Evolutionary conservation across 2,797 vertebrate species (phyloP), one percentile per base, ranked within the genome.

Genomic region (Psittacula derbiana): DNA sequence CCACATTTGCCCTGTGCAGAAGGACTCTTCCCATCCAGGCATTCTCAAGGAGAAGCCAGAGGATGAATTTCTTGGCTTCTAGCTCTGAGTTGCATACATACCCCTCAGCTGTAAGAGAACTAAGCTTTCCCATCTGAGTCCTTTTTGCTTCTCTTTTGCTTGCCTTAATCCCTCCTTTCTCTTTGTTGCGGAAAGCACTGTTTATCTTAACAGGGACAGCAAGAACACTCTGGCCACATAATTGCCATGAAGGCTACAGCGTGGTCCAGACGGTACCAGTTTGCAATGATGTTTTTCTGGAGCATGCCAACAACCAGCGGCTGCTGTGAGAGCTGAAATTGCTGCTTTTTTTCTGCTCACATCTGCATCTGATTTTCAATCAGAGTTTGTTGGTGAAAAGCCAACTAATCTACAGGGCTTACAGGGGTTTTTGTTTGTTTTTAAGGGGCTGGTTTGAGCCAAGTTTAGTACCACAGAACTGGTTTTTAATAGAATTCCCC

Each of bases 311-410:
- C 66, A 28, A 1, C 62, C 40, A 83, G 92, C 44, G 25, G 91
- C 94, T 93, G 94, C 96, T 85, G 88, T 5, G 76, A 82, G 96
- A 72, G 83, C 92, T 92, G 91, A 64, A 71, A 84, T 33, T 47
- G 78, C 93, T 88, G 90, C 79, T 80, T 73, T 83, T 50, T 86
- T 74, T 49, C 84, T 80, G 47, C 60, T 84, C 93, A 94, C 97
- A 97, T 97, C 95, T 97, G 97, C 30, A 6, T 90, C 57, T 87
- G 36, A 96, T 96, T 96, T 87, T 46, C 96, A 92, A 70, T 86
- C 95, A 95, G 92, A 40, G 72, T n/a, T 57, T n/a, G 25, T 18
- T 96, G 96, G 94, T 52, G 83, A 85, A 47, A 75, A 92, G 93
- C 95, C 96, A 97, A 4, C 79, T 90, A 33, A 95, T 94, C 93